phyloP scores from a whole-genome alignment of 2,113 vertebrate species.

The Deroptyus accipitrinus region DNA sequence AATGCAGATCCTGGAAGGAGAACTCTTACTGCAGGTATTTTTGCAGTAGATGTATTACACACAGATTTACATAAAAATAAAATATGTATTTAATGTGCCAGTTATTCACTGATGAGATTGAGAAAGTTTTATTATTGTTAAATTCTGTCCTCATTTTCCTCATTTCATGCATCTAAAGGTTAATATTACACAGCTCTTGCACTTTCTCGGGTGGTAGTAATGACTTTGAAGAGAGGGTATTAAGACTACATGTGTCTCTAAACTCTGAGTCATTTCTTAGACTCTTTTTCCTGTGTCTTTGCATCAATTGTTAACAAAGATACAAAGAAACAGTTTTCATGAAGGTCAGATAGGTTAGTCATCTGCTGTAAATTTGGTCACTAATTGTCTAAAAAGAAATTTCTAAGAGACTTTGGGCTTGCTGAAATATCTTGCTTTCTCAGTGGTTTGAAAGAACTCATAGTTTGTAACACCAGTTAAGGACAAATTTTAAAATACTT shows the following conservation, averaged over 20 bases:
- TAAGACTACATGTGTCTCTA: not conserved
- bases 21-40: slow-evolving; percentile 81
- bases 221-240: not conserved
- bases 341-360: not conserved
- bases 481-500: not conserved
- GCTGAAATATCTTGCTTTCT: not conserved
- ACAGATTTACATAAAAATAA: not conserved
- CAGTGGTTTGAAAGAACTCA: not conserved
- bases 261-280: not conserved
- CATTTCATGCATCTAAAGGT: not conserved
- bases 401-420: not conserved
- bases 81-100: not conserved
- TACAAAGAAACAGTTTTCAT: not conserved
- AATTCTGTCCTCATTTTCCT: not conserved
- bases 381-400: not conserved
- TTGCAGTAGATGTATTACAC: not conserved
- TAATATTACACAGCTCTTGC: not conserved
- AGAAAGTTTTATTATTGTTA: not conserved
- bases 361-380: not conserved
- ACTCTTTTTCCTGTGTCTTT: not conserved
- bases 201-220: not conserved
- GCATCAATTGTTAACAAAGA: not conserved
- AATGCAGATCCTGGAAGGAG: slow-evolving; percentile 77
- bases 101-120: not conserved
- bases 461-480: not conserved